phyloP scores from a whole-genome alignment of 2,797 vertebrate species.

The Cyprinella venusta region DNA sequence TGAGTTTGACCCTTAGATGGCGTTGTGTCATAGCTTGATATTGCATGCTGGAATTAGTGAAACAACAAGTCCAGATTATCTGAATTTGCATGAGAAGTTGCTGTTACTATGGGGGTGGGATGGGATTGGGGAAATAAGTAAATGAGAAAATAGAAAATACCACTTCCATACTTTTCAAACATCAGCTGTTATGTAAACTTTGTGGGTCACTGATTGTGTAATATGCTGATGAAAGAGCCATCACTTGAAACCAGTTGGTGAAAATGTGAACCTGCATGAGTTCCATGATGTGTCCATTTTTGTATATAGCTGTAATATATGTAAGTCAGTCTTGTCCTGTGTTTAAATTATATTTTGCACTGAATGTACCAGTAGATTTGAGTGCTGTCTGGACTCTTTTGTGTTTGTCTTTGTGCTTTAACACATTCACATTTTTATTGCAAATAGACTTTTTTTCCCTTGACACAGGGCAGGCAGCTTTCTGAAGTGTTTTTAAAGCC shows the following conservation, averaged over 20 bases:
- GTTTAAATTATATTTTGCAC: constrained; percentile 90
- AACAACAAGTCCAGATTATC: constrained; percentile 77
- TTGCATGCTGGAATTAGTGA: constrained; percentile 83
- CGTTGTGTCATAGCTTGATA: constrained; percentile 81
- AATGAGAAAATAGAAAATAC: constrained; percentile 34
- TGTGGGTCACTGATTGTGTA: constrained; percentile 56
- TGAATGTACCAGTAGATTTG: constrained; percentile 91
- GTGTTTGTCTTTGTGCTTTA: constrained; percentile 58
- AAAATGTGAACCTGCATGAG: constrained; percentile 73
- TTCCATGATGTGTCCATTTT: constrained; percentile 71
- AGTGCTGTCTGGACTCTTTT: constrained; percentile 71
- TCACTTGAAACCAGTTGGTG: constrained; percentile 45
- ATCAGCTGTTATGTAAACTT: constrained; percentile 68
- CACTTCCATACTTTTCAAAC: constrained; percentile 49
- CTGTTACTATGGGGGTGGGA: constrained; percentile 65
- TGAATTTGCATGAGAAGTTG: constrained; percentile 81
- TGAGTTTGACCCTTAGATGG: constrained; percentile 72
- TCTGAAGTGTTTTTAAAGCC: not conserved
- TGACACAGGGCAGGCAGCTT: not conserved
- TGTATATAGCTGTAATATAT: constrained; percentile 82
- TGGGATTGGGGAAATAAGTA: constrained; percentile 57
- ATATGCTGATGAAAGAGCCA: constrained; percentile 43
- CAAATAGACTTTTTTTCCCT: not conserved
- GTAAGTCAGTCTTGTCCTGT: constrained; percentile 81
- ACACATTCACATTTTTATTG: not conserved